Conservation (phyloP, 2,113 vertebrate genomes). For the Sylvilagus bachmani region DNA sequence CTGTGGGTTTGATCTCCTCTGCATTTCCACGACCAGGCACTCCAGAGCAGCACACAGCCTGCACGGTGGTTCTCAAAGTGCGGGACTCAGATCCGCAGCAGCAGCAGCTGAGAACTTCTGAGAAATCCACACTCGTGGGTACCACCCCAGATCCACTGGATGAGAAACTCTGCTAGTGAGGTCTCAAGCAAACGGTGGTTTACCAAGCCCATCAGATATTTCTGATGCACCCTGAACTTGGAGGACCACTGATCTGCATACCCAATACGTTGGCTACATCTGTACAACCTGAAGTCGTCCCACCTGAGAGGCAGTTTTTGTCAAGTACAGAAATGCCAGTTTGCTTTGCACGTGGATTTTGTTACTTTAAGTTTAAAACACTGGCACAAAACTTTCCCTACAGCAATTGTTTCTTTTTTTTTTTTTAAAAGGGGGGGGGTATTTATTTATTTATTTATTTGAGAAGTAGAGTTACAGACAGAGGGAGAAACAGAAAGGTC, state of each 20-base stretch:
- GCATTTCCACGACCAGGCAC: rapidly evolving
- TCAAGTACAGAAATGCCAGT: not conserved
- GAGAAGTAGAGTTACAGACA: too few species aligned
- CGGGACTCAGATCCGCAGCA: too few species aligned
- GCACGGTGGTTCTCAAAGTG: not conserved
- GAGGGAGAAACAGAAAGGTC: too few species aligned
- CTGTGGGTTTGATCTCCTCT: not conserved
- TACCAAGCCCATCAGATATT: not conserved
- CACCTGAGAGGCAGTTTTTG: not conserved
- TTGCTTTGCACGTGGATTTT: not conserved
- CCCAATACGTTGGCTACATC: not conserved
- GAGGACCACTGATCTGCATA: not conserved
- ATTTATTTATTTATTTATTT: too few species aligned
- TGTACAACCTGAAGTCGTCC: not conserved
- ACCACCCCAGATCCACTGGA: too few species aligned
- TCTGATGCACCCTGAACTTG: not conserved
- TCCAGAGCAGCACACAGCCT: not conserved
- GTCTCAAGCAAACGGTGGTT: not conserved
- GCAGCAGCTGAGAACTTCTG: not conserved
- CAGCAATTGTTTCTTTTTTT: not conserved
- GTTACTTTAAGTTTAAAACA: not conserved
- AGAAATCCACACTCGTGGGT: not conserved
- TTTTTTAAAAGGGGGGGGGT: too few species aligned
- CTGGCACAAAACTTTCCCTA: not conserved
- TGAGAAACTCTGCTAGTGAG: not conserved